phyloP scores from a whole-genome alignment of 2,888 invertebrate genomes.

The Cephus nigrinus region DNA sequence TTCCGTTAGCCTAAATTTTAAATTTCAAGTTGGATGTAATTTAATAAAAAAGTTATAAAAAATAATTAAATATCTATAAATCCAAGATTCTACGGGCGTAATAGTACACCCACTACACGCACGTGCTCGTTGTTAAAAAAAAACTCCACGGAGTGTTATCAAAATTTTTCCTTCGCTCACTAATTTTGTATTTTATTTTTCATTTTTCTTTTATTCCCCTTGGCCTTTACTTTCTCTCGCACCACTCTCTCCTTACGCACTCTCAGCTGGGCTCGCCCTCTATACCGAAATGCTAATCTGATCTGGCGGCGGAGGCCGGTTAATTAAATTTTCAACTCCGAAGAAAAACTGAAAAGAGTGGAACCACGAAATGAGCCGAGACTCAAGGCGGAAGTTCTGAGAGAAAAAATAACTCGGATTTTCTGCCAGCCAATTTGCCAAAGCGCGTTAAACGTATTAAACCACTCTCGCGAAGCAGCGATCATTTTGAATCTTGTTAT shows the following conservation, averaged over 20 bases:
- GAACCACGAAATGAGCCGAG: constrained; percentile 1
- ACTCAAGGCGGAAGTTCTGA: not conserved
- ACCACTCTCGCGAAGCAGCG: not conserved
- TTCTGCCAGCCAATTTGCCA: not conserved
- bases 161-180: not conserved
- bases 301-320: constrained; percentile 5
- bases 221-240: not conserved
- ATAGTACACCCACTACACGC: not conserved
- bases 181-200: not conserved
- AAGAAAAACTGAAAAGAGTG: constrained; percentile 1
- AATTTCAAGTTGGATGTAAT: not conserved
- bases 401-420: not conserved
- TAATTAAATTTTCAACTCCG: constrained; percentile 11
- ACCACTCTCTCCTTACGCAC: not conserved
- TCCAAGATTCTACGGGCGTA: not conserved
- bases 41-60: not conserved
- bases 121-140: not conserved
- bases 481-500: not conserved
- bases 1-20: not conserved
- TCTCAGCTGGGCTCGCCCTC: not conserved
- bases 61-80: not conserved
- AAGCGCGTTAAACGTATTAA: not conserved
- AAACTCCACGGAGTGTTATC: not conserved
- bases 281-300: constrained; percentile 4
- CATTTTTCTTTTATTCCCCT: not conserved